phyloP scores from a whole-genome alignment of 53 echinoderm and acorn worm species.

The Astropecten irregularis region DNA sequence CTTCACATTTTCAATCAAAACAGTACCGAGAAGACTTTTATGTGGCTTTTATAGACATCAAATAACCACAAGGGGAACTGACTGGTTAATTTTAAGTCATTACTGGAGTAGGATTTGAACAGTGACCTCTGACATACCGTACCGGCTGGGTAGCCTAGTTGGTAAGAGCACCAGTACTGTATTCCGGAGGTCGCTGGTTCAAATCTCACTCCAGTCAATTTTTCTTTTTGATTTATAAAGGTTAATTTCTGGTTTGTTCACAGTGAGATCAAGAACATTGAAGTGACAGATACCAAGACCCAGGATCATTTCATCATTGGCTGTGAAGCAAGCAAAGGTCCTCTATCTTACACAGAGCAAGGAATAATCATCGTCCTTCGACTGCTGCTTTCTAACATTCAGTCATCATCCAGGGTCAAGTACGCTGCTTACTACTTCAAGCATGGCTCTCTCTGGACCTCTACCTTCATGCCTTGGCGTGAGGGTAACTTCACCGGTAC shows the following conservation, averaged over 20 bases:
- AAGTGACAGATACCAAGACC: constrained; percentile 29
- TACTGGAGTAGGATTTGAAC: no score
- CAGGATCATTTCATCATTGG: constrained; percentile 9
- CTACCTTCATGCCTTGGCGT: constrained; percentile 13
- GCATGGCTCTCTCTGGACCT: constrained; percentile 30
- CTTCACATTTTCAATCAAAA: no score
- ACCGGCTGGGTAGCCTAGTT: no score
- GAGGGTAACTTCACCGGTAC: constrained; percentile 35
- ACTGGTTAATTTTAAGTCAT: no score
- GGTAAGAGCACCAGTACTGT: no score
- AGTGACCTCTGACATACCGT: no score
- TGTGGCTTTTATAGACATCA: no score
- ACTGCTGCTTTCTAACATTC: not conserved
- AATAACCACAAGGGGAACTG: no score
- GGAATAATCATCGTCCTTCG: not conserved
- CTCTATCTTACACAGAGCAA: constrained; percentile 1
- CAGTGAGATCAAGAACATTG: constrained; percentile 31
- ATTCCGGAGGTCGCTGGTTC: no score
- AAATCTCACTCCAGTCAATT: not conserved
- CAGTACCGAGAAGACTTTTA: no score
- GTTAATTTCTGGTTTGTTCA: not conserved
- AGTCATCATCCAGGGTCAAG: constrained; percentile 20
- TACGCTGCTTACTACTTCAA: constrained; percentile 19
- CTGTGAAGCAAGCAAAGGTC: not conserved
- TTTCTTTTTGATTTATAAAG: not conserved